Evolutionary conservation across 2,113 vertebrate species (phyloP).

Genomic region (Pteruthius melanotis): DNA sequence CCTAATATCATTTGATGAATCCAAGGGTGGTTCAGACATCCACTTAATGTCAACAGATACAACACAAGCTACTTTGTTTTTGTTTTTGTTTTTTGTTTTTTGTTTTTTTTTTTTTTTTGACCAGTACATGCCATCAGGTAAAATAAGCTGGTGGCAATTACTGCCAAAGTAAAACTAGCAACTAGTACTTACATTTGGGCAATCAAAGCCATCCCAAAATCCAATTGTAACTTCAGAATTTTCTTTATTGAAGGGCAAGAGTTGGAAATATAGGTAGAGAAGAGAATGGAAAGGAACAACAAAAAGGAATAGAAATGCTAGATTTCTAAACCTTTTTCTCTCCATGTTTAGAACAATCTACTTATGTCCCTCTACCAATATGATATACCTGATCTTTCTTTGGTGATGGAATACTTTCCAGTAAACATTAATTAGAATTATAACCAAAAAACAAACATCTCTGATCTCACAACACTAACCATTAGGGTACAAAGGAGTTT

Average conservation of each 20-base stretch:
- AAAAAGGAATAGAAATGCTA: background rate
- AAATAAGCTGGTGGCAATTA: background rate
- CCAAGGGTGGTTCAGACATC: background rate
- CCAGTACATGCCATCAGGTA: background rate
- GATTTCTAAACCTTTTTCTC: background rate
- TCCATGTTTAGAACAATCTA: background rate
- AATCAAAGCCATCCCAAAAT: background rate
- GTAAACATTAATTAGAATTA: background rate
- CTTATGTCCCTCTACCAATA: background rate
- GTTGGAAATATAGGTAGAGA: fast-evolving
- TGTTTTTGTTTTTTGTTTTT: no score
- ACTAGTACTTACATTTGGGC: background rate
- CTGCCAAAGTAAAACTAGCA: background rate
- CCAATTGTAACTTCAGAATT: background rate
- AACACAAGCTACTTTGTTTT: background rate
- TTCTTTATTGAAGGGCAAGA: background rate
- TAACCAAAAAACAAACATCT: background rate
- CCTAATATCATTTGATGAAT: background rate
- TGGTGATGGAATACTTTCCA: background rate
- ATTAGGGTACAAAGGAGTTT: background rate
- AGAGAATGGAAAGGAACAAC: background rate
- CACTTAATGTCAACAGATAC: background rate
- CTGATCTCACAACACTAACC: fast-evolving
- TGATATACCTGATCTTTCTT: background rate
- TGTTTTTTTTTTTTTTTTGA: no score